Base-by-base conservation (phyloP, 2,113 vertebrate genomes). In the Tupaia chinensis region DNA sequence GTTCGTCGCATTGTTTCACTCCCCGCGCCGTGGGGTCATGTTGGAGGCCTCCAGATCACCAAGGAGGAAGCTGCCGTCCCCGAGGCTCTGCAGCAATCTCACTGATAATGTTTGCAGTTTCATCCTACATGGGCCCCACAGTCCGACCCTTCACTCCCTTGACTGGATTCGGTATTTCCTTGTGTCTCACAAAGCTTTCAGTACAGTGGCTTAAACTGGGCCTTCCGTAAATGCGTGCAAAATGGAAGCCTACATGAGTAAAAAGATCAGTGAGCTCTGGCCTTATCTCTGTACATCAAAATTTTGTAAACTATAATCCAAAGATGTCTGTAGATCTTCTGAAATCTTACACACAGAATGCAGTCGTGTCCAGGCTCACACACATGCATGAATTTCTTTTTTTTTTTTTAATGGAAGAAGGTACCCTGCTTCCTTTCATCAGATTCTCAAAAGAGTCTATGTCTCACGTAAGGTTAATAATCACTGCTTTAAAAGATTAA, bases 1-100 rank as follows among this genome's bases (percentile, higher is more conserved):
- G 95, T 96, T 80, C 84, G 6, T 25, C 25, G 27, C 84, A 27
- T 85, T 73, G 93, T 96, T 78, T 78, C 44, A 0, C 56, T 54
- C 32, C 16, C 70, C 19, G 34, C 34, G 25, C 66, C n/a, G 77
- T 79, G 83, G 70, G 77, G 74, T 80, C 86, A 60, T 8, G 29
- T 61, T 88, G 29, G 7, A 84, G 84, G 54, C 53, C 65, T 72
- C 13, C 78, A 10, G 3, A 53, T 87, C 70, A 9, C 54, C 20
- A 5, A 80, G 7, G 20, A 56, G 89, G 78, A 91, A 73, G 32
- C 73, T 25, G 68, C n/a, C 2, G 3, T 25, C 63, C n/a, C 19
- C 14, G 54, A 53, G 74, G 89, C 14, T 54, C 56, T 29, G 5
- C 7, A 65, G 83, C n/a, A 54, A 44, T 22, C 8, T 5, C 61